Evolutionary conservation across 2,888 invertebrate species (phyloP).

Genomic region (Homarus gammarus): DNA sequence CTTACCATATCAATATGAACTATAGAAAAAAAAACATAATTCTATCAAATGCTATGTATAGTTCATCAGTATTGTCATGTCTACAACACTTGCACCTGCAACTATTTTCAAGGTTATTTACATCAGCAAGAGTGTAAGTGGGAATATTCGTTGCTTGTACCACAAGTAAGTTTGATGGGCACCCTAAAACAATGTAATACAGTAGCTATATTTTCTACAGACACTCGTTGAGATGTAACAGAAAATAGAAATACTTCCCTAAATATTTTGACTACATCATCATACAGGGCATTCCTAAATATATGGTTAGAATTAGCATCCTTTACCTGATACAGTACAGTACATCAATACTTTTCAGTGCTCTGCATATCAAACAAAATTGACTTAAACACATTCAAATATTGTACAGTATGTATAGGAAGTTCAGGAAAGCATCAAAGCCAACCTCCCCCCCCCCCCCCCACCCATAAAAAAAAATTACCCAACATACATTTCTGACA

Average conservation of each 20-base stretch:
- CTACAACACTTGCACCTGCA: neutral
- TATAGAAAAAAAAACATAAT: neutral
- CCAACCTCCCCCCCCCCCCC: too few relatives aligned
- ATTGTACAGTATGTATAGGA: too few relatives aligned
- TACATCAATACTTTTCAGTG: neutral
- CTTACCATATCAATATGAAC: too few relatives aligned
- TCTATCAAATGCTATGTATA: neutral
- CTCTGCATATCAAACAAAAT: neutral
- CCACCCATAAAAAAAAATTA: too few relatives aligned
- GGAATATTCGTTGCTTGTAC: conserved; percentile 5
- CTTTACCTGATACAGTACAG: neutral
- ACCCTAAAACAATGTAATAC: neutral
- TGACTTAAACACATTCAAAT: too few relatives aligned
- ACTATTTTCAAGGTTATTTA: neutral
- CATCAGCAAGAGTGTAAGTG: neutral
- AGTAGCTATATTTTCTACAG: neutral
- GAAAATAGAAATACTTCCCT: neutral
- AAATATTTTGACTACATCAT: neutral
- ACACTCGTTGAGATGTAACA: neutral
- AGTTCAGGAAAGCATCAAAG: too few relatives aligned
- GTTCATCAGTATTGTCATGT: neutral
- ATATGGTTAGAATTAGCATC: neutral
- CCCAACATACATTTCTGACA: too few relatives aligned
- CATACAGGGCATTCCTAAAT: neutral
- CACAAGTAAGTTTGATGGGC: neutral